A percentile compares a stretch with the other conserved stretches of the same genome.
Conservation (phyloP, 1,140 invertebrate genomes). For the Frieseomelitta varia region DNA sequence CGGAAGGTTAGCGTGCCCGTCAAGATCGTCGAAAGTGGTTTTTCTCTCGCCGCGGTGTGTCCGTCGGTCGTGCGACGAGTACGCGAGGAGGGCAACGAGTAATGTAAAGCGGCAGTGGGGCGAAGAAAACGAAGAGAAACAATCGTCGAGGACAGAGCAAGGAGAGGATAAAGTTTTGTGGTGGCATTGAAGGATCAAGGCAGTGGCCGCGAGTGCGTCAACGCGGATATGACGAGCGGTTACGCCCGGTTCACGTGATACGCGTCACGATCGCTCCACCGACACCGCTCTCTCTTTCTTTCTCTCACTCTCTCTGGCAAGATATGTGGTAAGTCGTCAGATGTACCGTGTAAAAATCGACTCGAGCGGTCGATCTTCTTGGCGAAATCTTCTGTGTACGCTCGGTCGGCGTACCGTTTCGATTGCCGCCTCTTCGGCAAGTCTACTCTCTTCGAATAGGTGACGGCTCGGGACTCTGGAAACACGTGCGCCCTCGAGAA, state of each 20-base stretch:
- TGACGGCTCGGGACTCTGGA: background rate
- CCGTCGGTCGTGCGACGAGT: background rate
- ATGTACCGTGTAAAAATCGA: background rate
- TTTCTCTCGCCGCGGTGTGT: background rate
- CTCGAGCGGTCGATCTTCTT: background rate
- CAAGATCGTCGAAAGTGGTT: background rate
- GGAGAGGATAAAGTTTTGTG: background rate
- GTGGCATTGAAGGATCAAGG: constrained; percentile 18
- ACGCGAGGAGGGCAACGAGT: background rate
- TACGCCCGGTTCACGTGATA: constrained; percentile 75
- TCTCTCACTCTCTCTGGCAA: too few species aligned
- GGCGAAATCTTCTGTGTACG: background rate
- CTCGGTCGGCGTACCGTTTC: too few species aligned
- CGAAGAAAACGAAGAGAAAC: too few species aligned
- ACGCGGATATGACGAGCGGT: constrained; percentile 73
- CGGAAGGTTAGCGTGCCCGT: background rate
- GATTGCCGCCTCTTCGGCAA: too few species aligned
- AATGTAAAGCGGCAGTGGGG: background rate
- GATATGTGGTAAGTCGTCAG: constrained; percentile 64
- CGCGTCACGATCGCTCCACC: constrained; percentile 48
- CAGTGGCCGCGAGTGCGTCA: constrained; percentile 48
- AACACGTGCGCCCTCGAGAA: background rate
- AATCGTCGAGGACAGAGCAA: background rate
- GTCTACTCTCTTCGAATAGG: too few species aligned
- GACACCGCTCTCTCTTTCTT: constrained; percentile 10